Base-by-base conservation (phyloP, 1,140 invertebrate genomes). In the Hylaeus anthracinus region DNA sequence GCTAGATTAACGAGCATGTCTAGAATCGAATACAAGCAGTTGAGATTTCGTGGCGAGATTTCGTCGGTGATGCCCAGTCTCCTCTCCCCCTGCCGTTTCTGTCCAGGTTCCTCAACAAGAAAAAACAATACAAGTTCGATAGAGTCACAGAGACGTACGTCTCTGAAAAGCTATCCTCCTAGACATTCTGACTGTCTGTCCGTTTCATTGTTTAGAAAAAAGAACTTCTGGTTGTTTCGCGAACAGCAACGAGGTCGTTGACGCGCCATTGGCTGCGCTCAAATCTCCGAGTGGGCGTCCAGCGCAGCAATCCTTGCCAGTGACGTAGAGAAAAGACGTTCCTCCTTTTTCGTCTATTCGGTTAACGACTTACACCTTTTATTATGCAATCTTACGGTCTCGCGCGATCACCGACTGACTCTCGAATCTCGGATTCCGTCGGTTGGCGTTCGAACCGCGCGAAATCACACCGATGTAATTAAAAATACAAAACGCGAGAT, bases 1-100 rank as follows among this genome's bases (percentile, higher is more conserved):
- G 82, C 89, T 89, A 90, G 89, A 91, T 91, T 90, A 91, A 92
- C 89, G 91, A 90, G 88, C 89, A 90, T 91, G 89, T 83, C 84
- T 90, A 88, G 91, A 91, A 90, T 91, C 87, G 85, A 89, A 89
- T 83, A 86, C 83, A 72, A 81, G 74, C 77, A 84, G 79, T 77
- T 39, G 77, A 77, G 83, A 85, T 89, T 89, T 89, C 80, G 84
- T 80, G 72, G 77, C 73, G 60, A 81, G 75, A 81, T 81, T 83
- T 88, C 80, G 82, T 67, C 65, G 37, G 65, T 82, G 81, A 70
- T 66, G 64, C 48, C 58, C 45, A 64, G 39, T 9, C 15, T 12
- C 45, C 43, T 75, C 41, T 51, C 51, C 3, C 41, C 39, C 63
- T 70, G 69, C 51, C 56, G 45, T 39, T 51, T 39, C 53, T 39